Base-by-base conservation (phyloP, 1,140 invertebrate species). In the Aphaenogaster ashmeadi region DNA sequence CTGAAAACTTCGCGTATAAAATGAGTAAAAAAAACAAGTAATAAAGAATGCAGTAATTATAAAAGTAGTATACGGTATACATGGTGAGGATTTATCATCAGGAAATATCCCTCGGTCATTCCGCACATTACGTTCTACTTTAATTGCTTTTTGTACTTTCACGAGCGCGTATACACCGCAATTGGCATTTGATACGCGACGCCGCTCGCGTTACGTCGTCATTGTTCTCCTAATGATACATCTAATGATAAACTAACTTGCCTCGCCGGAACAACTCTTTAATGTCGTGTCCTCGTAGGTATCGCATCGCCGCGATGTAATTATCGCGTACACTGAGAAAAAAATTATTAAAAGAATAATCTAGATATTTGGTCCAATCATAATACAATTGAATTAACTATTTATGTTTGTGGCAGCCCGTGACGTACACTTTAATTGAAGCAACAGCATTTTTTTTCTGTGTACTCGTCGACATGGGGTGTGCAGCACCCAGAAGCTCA, bases 141-240 rank as follows among this genome's bases (percentile, higher is more conserved):
- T 33, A 72, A 81, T 74, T 47, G 36, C 58, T 38, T 56, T 83
- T 75, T 60, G 52, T 81, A 67, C 60, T 60, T 75, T 81, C 75
- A 41, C 88, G 18, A 69, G 79, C 71, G 54, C 11, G 15, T 9
- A 33, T 47, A 71, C 41, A 33, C 38, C 13, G 21, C 79, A 66
- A 80, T 52, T 33, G 60, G 79, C 13, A 33, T 71, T 41, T 84
- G 80, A 84, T 84, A 84, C 69, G 79, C 79, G 79, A 81, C 66
- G 56, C 44, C 41, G 75, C 64, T 78, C 66, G 56, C 72, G 72
- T 72, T 72, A 86, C 64, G 13, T 69, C 33, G 79, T 74, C 64
- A 85, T 78, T 78, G 79, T 85, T 89, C 62, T 44, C 11, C 15
- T 54, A 69, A 85, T 47, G 79, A 78, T 38, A 58, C 56, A 38